Conservation (phyloP, 2,888 invertebrate species). For the Agrilus cyanescens region DNA sequence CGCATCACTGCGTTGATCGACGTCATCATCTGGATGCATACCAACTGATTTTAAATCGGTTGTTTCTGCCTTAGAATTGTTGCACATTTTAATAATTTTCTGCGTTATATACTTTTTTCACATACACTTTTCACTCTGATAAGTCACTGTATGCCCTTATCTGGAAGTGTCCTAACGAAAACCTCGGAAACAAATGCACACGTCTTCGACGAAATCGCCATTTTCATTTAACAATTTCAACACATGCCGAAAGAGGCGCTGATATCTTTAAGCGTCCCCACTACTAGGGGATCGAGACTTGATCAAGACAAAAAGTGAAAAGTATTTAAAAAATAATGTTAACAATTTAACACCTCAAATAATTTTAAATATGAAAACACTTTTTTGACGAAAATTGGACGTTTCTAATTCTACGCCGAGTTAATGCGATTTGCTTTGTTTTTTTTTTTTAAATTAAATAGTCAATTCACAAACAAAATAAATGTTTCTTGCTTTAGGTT, state of each 20-base stretch:
- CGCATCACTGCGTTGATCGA: slow-evolving; percentile 39
- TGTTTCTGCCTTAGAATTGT: slow-evolving; percentile 23
- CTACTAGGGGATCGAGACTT: slow-evolving; percentile 7
- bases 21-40: slow-evolving; percentile 40
- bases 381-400: no score
- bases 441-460: no score
- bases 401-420: no score
- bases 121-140: slow-evolving; percentile 15
- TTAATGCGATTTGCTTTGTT: no score
- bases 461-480: no score
- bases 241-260: slow-evolving; percentile 20
- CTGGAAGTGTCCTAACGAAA: slow-evolving; percentile 23
- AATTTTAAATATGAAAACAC: no score
- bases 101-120: slow-evolving; percentile 11
- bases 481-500: no score
- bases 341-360: no score
- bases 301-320: neutral
- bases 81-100: slow-evolving; percentile 27
- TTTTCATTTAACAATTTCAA: slow-evolving; percentile 24
- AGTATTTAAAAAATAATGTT: no score
- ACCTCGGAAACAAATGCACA: slow-evolving; percentile 28
- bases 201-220: slow-evolving; percentile 32
- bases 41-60: slow-evolving; percentile 23
- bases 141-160: slow-evolving; percentile 25
- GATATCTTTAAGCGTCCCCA: slow-evolving; percentile 4